Base-by-base conservation (phyloP, 1,140 invertebrate species). In the Polypedilum pembai region DNA sequence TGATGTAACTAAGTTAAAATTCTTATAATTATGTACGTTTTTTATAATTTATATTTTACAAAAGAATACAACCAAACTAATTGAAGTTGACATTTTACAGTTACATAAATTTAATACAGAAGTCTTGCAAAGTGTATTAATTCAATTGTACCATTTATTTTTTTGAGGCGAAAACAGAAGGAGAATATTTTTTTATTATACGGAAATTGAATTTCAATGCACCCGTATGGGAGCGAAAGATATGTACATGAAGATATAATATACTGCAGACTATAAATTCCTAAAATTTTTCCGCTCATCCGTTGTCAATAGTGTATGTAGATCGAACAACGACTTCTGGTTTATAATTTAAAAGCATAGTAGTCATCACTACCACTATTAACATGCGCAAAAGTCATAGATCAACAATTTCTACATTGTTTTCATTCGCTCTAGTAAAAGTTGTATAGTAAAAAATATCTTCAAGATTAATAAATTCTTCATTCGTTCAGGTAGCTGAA, bases 141-240 rank as follows among this genome's bases (percentile, higher is more conserved):
- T 56, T n/a, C n/a, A n/a, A n/a, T 45, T 56, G 12, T 15, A 1
- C 45, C n/a, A 56, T n/a, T n/a, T 4, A 56, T 33, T 5, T 33
- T 33, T 5, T 56, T 56, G 45, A 56, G 45, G 45, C 45, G 45
- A 12, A 4, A 56, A 15, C 12, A 33, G 24, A 33, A 33, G 24
- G 24, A 33, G 5, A 33, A 33, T 33, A 33, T 3, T 33, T 33
- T 33, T 33, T 33, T 33, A 33, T n/a, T 56, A n/a, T 56, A 56
- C 45, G 45, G 45, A 56, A 56, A 56, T 56, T 56, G 45, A 56
- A 56, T 15, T n/a, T 56, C 45, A 56, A 56, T 56, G n/a, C n/a
- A n/a, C 45, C 45, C 45, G 45, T 56, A 56, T 56, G 15, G 8
- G n/a, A 8, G 41, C 12, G 45, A 56, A 33, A 33, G 24, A 33